Conservation (phyloP, 2,113 vertebrate genomes). For the Brienomyrus longianalis region DNA sequence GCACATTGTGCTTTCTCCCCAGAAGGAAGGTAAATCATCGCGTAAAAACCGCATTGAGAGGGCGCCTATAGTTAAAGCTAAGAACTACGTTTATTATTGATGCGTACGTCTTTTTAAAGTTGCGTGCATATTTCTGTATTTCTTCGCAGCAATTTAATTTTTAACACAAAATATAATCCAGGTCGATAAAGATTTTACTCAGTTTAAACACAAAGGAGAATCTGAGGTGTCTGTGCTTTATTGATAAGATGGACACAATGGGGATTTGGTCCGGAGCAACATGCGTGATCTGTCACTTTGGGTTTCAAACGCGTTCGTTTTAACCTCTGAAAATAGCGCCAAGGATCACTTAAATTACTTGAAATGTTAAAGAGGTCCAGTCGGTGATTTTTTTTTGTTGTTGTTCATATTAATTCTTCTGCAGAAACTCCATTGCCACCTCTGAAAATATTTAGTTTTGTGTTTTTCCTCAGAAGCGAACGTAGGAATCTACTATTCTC, state of each 20-base stretch:
- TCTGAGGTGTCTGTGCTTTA: constrained; percentile 10
- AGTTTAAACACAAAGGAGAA: neutral
- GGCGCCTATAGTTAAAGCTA: constrained; percentile 30
- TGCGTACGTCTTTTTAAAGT: neutral
- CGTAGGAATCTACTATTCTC: neutral
- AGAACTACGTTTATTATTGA: neutral
- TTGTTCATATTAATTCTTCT: neutral
- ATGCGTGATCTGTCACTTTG: neutral
- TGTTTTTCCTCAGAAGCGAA: neutral
- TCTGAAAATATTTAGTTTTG: neutral
- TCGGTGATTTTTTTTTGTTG: neutral
- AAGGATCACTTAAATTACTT: neutral
- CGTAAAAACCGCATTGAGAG: constrained; percentile 39
- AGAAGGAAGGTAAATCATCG: constrained; percentile 41
- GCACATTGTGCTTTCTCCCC: constrained; percentile 48
- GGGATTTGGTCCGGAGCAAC: constrained; percentile 17
- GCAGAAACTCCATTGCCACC: neutral
- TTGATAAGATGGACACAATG: constrained; percentile 24
- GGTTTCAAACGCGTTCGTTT: neutral
- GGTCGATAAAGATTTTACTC: constrained; percentile 6
- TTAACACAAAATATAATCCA: neutral
- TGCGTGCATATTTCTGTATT: neutral
- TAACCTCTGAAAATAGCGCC: neutral
- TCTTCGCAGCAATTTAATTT: neutral
- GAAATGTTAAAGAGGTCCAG: neutral